Conservation (phyloP, 2,797 vertebrate genomes). For the Cirrhinus molitorella region DNA sequence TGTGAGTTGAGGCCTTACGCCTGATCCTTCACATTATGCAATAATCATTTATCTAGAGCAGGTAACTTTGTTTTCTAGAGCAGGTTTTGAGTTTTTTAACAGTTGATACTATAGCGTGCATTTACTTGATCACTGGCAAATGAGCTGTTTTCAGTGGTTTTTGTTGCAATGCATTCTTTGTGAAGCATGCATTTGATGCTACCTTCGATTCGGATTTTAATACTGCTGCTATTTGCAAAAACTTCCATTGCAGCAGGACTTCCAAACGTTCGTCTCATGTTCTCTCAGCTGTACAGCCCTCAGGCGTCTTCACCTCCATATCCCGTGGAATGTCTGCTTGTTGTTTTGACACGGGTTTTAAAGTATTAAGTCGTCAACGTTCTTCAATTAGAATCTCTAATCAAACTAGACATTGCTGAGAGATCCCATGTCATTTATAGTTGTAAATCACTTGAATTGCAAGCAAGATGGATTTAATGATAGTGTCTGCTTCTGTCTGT, state of each 20-base stretch:
- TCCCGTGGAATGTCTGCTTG: not conserved
- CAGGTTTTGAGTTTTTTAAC: not conserved
- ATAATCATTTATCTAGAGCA: not conserved
- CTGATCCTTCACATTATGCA: not conserved
- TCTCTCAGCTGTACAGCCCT: not conserved
- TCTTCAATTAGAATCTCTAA: not conserved
- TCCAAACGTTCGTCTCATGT: not conserved
- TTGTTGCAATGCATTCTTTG: not conserved
- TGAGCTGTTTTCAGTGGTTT: not conserved
- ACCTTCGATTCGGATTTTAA: not conserved
- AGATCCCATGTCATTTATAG: not conserved
- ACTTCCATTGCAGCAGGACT: not conserved
- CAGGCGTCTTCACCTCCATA: not conserved
- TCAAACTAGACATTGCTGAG: not conserved
- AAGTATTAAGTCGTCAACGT: not conserved
- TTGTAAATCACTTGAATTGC: not conserved
- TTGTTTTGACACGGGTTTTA: not conserved
- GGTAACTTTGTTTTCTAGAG: not conserved
- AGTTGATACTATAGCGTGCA: not conserved
- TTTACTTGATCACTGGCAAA: not conserved
- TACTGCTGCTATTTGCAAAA: not conserved
- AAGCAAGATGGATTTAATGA: not conserved
- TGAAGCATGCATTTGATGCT: not conserved
- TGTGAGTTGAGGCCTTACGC: not conserved
- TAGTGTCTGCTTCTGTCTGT: constrained; percentile 13